phyloP scores from a whole-genome alignment of 2,113 vertebrate species.

The Epinephelus moara region DNA sequence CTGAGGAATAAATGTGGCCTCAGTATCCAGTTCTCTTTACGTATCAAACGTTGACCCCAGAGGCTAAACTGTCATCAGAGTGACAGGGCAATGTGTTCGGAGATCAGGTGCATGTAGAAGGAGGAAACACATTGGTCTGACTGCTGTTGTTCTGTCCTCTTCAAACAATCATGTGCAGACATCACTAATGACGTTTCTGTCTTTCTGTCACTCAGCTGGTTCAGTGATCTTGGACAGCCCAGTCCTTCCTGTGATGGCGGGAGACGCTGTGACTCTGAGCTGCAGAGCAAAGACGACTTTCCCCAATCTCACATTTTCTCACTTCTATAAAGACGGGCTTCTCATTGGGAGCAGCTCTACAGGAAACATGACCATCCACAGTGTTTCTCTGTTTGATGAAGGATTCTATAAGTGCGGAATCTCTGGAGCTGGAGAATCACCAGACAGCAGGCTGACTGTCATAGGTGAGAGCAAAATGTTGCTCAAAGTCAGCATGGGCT shows the following conservation, averaged over 20 bases:
- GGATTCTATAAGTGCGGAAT: slow-evolving; percentile 49
- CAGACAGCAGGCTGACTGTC: slow-evolving; percentile 33
- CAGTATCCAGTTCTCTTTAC: too few relatives aligned
- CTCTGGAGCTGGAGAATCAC: background rate
- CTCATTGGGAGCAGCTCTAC: background rate
- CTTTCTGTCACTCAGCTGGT: background rate
- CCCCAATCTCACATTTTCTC: fast-evolving
- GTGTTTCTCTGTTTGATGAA: background rate
- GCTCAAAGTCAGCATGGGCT: too few relatives aligned
- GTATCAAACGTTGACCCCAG: too few relatives aligned
- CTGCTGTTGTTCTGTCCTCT: too few relatives aligned
- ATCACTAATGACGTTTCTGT: too few relatives aligned
- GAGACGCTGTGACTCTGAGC: slow-evolving; percentile 12
- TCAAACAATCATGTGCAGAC: too few relatives aligned
- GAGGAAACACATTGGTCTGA: too few relatives aligned
- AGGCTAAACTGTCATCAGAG: too few relatives aligned
- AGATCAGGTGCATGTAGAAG: too few relatives aligned
- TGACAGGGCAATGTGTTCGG: too few relatives aligned
- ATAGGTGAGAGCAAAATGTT: slow-evolving; percentile 29
- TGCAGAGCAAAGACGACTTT: fast-evolving
- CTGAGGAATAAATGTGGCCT: too few relatives aligned
- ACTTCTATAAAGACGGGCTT: slow-evolving; percentile 15
- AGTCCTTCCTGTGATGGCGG: background rate
- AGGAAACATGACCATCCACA: background rate
- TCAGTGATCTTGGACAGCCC: slow-evolving; percentile 51